phyloP scores from a whole-genome alignment of 2,113 vertebrate species.

The Crypturellus undulatus region DNA sequence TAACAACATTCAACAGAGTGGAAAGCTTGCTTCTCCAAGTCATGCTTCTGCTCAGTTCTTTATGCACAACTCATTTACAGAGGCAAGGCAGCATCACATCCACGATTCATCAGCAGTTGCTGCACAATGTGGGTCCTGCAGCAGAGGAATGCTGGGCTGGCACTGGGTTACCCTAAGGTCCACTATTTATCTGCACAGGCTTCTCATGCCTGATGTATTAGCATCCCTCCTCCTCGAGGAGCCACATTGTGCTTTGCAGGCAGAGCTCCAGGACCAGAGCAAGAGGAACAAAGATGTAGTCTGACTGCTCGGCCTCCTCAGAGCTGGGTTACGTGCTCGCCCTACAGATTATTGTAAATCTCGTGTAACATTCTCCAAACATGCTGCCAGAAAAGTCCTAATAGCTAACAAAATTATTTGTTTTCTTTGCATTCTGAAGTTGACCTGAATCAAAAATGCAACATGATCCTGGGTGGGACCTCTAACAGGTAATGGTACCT shows the following conservation, averaged over 20 bases:
- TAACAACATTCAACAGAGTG: conserved; percentile 2
- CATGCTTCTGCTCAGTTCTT: background rate
- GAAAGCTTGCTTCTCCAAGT: conserved; percentile 32
- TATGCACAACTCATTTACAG: background rate
- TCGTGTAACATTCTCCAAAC: background rate
- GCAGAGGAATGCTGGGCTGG: conserved; percentile 21
- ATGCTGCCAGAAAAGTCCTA: background rate
- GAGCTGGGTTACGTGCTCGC: background rate
- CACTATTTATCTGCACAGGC: conserved; percentile 17
- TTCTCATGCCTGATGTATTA: background rate
- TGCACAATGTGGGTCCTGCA: conserved; percentile 43
- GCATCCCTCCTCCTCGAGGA: background rate
- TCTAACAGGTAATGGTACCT: background rate
- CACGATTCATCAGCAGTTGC: conserved; percentile 5
- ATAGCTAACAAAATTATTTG: background rate
- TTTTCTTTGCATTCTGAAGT: background rate
- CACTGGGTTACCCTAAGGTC: background rate
- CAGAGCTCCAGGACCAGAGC: conserved; percentile 40
- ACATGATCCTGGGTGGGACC: fast-evolving
- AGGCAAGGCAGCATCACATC: conserved; percentile 8
- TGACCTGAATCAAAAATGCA: background rate
- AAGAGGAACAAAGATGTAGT: conserved; percentile 49
- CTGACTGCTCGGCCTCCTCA: conserved; percentile 7
- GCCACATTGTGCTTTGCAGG: conserved; percentile 48
- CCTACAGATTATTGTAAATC: background rate